These are phyloP conservation scores for Tanypteryx hageni DNA, from an alignment of 2,888 invertebrate genomes.

Conservation along the genomic window DNA sequence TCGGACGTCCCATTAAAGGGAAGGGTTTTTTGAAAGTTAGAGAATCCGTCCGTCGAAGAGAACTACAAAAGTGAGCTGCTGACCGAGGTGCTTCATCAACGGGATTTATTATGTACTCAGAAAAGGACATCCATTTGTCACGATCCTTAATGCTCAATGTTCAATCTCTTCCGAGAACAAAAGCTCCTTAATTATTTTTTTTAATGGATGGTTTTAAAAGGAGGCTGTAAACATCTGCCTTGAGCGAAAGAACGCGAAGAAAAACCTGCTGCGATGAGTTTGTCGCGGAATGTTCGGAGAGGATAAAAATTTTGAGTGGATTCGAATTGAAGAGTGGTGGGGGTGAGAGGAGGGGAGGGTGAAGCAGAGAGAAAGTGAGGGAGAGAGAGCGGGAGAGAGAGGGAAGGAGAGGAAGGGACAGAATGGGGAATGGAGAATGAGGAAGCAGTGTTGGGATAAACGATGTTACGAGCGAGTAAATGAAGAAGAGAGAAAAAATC, in stretches of 20 bases:
- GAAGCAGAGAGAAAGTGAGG: neutral
- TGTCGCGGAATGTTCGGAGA: constrained; percentile 24
- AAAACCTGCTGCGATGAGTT: neutral
- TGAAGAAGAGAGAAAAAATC: neutral
- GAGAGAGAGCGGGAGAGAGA: neutral
- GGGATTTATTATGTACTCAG: neutral
- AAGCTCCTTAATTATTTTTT: neutral
- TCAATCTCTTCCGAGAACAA: neutral
- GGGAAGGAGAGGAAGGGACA: neutral
- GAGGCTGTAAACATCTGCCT: constrained; percentile 10
- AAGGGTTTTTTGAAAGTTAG: neutral
- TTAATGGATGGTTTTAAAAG: neutral
- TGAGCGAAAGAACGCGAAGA: neutral
- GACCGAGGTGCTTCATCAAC: neutral
- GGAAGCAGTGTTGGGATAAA: neutral
- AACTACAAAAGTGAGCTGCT: neutral
- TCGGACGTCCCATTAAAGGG: neutral
- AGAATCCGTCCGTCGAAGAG: neutral
- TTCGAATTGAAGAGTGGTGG: no score
- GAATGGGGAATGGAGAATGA: neutral
- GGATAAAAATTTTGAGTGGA: constrained; percentile 7
- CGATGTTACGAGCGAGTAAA: neutral
- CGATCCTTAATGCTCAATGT: neutral
- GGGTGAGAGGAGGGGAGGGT: neutral
- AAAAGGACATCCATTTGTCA: neutral